Percentiles rank a stretch among this genome's conserved stretches.
These are phyloP conservation scores for Mirounga angustirostris DNA, from an alignment of 2,113 vertebrate genomes.

Conservation along the genomic window DNA sequence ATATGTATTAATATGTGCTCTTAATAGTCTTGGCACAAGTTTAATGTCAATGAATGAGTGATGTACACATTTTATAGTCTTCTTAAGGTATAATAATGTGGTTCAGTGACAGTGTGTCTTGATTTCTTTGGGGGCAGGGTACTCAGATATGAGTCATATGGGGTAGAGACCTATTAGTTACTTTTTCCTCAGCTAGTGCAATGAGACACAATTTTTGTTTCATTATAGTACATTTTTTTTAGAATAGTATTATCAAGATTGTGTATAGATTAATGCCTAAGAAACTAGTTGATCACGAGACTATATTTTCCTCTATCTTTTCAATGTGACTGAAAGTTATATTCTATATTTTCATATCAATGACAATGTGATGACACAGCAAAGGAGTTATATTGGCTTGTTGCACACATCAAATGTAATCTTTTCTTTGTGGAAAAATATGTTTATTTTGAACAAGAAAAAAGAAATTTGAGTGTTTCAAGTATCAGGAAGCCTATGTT, in stretches of 20 bases:
- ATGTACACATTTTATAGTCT: conserved; percentile 77
- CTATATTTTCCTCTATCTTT: conserved; percentile 62
- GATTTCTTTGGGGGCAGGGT: conserved; percentile 68
- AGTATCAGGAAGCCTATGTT: conserved; percentile 40
- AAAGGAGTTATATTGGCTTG: conserved; percentile 60
- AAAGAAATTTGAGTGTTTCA: conserved; percentile 53
- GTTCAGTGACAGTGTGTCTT: conserved; percentile 70
- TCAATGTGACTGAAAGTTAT: conserved; percentile 62
- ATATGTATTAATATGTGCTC: conserved; percentile 74
- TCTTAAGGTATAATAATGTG: conserved; percentile 77
- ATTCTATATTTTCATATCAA: conserved; percentile 73
- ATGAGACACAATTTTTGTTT: conserved; percentile 49
- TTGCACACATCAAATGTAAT: conserved; percentile 51
- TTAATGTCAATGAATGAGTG: conserved; percentile 75
- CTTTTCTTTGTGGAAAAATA: conserved; percentile 57
- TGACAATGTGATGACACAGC: conserved; percentile 72
- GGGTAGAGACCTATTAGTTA: conserved; percentile 62
- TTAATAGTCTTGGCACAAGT: conserved; percentile 80
- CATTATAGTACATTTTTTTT: conserved; percentile 55
- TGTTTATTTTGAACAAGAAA: conserved; percentile 66
- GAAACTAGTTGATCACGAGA: conserved; percentile 53
- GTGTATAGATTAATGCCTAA: conserved; percentile 48
- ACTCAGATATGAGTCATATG: conserved; percentile 63
- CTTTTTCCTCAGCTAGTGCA: conserved; percentile 31
- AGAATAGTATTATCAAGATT: conserved; percentile 49